Evolutionary conservation across 2,113 vertebrate genomes (phyloP), one percentile per base, ranked within the genome.

Genomic region (Urocynchramus pylzowi): DNA sequence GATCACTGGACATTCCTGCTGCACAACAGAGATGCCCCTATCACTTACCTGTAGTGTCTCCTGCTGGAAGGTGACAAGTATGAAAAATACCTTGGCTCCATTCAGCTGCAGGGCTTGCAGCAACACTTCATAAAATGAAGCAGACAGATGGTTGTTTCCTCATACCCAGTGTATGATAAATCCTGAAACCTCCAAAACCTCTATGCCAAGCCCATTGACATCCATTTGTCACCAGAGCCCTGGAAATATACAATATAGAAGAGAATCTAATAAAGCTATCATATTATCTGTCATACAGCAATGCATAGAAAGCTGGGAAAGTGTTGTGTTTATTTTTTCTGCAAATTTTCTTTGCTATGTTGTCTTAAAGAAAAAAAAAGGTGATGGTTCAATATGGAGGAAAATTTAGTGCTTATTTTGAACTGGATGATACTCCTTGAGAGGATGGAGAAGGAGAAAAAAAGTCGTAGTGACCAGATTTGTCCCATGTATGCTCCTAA

Each of bases 291-390:
- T 44, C 28, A 30, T 41, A 65, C 44, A 65, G 35, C 13, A 4
- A 76, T 0, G 0, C 37, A 65, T 6, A 90, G 37, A 17, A 63
- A 84, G 64, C 3, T 3, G 16, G 4, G 13, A 35, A 50, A 13
- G 20, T 57, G 17, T n/a, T 61, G 17, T 75, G 33, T 59, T 87
- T 94, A 17, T 84, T 93, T 87, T 87, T 82, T 64, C 35, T 76
- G 53, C 35, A 79, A 49, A 11, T 93, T 68, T 4, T 69, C 17
- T 95, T 78, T 49, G 2, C 16, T n/a, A 10, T 14, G 4, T 47
- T 75, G 4, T 53, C 27, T n/a, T 35, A 9, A 81, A 75, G 71
- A 39, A 52, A 53, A 16, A 45, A 69, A 35, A 69, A 31, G 11
- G 3, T 9, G 3, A 11, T 44, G 1, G 4, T 57, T 86, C 20